Conservation (phyloP, 1,140 invertebrate genomes). For the Geopemphigus sp. region DNA sequence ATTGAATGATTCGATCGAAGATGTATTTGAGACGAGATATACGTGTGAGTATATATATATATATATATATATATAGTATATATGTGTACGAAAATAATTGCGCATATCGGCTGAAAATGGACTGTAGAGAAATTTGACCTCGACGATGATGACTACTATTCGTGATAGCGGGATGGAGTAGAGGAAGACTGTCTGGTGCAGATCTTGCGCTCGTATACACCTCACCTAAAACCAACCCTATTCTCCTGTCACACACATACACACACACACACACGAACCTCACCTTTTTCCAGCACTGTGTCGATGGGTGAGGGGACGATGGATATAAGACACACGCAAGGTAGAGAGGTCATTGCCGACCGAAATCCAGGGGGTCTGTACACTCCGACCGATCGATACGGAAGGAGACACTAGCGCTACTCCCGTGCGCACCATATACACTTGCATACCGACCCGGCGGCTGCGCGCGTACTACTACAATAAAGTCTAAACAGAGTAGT, state of each 20-base stretch:
- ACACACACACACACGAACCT: background rate
- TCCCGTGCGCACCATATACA: no score
- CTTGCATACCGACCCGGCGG: no score
- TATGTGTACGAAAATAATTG: no score
- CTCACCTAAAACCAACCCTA: background rate
- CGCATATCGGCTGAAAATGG: no score
- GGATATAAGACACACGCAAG: background rate
- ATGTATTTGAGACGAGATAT: background rate
- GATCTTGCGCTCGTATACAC: constrained; percentile 10
- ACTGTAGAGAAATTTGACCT: no score
- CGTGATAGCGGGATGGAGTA: background rate
- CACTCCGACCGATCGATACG: constrained; percentile 23
- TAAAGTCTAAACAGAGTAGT: background rate
- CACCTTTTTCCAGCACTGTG: constrained; percentile 14
- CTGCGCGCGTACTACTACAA: no score
- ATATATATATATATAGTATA: constrained; percentile 10
- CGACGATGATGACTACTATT: background rate
- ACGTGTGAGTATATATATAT: background rate
- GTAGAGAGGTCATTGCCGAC: constrained; percentile 30
- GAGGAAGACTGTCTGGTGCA: constrained; percentile 18
- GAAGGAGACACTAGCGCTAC: constrained; percentile 30
- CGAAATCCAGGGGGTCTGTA: background rate
- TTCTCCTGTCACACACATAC: background rate
- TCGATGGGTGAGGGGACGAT: background rate
- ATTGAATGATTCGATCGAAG: background rate